Base-by-base conservation (phyloP, 1,140 invertebrate species). In the Drosophila funebris region DNA sequence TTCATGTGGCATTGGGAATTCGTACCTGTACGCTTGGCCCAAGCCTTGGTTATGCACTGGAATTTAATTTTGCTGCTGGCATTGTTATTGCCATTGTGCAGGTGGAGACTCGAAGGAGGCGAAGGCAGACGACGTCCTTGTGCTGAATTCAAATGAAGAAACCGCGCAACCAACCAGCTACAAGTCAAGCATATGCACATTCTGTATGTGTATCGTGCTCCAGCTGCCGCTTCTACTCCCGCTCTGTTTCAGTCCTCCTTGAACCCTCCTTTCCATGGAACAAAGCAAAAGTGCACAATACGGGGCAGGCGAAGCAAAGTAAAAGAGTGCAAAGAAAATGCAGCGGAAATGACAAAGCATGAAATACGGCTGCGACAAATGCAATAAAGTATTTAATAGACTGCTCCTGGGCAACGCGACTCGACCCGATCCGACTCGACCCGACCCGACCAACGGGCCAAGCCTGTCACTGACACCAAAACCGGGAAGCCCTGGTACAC, bases 361-460 rank as follows among this genome's bases (percentile, higher is more conserved):
- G 83, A 88, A 88, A 88, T 88, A 82, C 78, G 81, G 77, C 85
- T 90, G 78, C 87, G 81, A 85, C 81, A 90, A 90, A 90, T 90
- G 85, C 85, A 90, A 90, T 90, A 90, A 90, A 90, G 87, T 82
- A 90, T 90, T 90, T 90, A 90, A 90, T 90, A 90, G 85, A 90
- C 85, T 90, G 83, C 71, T 85, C 71, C 82, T 87, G 82, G 83
- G 58, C 81, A 48, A 68, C 13, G 53, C 48, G 33, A 33, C 52
- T 27, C 33, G 27, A 6, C 48, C 44, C 27, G 22, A 29, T 27
- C 36, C 52, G 7, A 37, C 39, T 58, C 60, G 39, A 43, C 46
- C 64, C 43, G n/a, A 39, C 20, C 43, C 46, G 66, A 33, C 63
- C 31, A 78, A 39, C 61, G 53, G 58, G 36, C 57, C 63, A 60